Evolutionary conservation across 2,797 vertebrate species (phyloP).

Genomic region (Coracias cyanogaster): DNA sequence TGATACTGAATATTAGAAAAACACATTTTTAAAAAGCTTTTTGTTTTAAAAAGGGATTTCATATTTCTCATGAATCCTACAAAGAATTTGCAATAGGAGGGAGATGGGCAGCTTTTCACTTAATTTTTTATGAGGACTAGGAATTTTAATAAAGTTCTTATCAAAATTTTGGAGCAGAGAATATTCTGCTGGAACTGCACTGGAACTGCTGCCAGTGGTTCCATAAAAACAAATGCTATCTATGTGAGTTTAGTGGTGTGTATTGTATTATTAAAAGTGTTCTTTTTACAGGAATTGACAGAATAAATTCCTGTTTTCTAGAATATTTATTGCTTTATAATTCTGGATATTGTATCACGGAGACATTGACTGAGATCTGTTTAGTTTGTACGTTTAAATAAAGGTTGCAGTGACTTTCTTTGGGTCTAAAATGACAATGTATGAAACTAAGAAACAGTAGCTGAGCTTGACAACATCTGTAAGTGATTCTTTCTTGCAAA

Average conservation of each 20-base stretch:
- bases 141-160: background rate
- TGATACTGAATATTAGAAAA: background rate
- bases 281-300: background rate
- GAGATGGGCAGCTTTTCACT: background rate
- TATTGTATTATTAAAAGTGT: background rate
- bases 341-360: background rate
- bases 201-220: accelerated
- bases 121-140: background rate
- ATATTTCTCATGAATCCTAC: background rate
- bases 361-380: background rate
- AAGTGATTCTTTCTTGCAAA: background rate
- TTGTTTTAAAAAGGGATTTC: background rate
- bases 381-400: background rate
- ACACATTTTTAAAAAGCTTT: background rate
- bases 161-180: background rate
- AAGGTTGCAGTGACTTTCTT: background rate
- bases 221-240: background rate
- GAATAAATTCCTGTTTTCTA: background rate
- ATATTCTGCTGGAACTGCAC: background rate
- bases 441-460: background rate
- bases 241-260: background rate
- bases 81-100: background rate
- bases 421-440: background rate
- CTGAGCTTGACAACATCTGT: background rate
- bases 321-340: background rate